Evolutionary conservation across 2,113 vertebrate species (phyloP).

Genomic region (Loxodonta africana): DNA sequence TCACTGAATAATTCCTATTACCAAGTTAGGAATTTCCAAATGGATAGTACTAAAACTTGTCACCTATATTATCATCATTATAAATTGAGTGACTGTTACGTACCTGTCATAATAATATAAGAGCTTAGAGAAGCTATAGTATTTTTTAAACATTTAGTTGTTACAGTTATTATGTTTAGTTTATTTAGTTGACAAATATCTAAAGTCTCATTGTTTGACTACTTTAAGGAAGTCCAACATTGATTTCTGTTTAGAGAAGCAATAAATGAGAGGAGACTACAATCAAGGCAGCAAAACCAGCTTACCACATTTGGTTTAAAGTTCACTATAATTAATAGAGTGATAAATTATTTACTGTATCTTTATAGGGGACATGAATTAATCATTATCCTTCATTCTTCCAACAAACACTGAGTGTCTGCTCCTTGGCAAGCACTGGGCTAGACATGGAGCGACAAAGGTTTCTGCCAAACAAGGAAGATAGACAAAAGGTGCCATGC

Average conservation of each 20-base stretch:
- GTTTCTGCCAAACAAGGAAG: background rate
- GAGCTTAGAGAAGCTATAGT: background rate
- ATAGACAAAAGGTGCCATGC: background rate
- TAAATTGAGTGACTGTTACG: background rate
- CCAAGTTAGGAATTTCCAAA: background rate
- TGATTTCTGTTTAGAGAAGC: background rate
- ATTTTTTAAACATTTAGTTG: background rate
- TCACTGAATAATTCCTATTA: background rate
- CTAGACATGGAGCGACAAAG: background rate
- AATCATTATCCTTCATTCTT: background rate
- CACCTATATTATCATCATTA: background rate
- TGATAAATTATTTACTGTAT: background rate
- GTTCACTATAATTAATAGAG: background rate
- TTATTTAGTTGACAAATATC: background rate
- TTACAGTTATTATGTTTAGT: background rate
- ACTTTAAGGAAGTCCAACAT: background rate
- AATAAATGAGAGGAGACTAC: background rate
- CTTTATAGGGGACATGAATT: background rate
- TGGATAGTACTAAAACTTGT: background rate
- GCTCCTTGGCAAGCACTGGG: background rate
- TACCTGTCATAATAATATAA: background rate
- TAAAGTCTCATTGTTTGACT: background rate
- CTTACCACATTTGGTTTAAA: background rate
- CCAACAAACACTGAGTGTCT: background rate
- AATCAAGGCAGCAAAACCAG: background rate